A percentile compares a stretch with the other conserved stretches of the same genome.
phyloP scores from a whole-genome alignment of 2,888 invertebrate genomes.

The Cephus pulcher region DNA sequence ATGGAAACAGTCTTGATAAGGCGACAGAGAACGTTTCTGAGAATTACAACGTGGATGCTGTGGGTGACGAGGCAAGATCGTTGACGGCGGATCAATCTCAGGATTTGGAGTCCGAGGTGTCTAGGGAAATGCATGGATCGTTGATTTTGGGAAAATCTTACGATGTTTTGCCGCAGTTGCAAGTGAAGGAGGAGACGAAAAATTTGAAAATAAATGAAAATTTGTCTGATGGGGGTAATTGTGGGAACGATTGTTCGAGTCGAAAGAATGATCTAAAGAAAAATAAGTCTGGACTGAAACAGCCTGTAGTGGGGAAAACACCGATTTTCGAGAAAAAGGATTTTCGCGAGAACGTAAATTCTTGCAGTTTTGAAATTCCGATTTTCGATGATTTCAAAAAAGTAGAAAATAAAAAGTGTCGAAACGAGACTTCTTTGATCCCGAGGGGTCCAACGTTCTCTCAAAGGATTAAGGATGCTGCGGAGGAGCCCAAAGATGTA shows the following conservation, averaged over 20 bases:
- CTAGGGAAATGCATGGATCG: not conserved
- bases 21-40: not conserved
- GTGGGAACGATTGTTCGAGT: not conserved
- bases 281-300: not conserved
- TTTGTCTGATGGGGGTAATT: not conserved
- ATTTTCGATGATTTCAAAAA: slow-evolving; percentile 19
- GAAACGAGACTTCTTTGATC: not conserved
- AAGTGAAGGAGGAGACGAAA: not conserved
- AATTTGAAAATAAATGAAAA: not conserved
- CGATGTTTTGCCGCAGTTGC: not conserved
- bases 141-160: not conserved
- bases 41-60: not conserved
- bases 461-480: not conserved
- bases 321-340: slow-evolving; percentile 20
- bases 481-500: slow-evolving; percentile 6
- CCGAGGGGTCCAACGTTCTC: not conserved
- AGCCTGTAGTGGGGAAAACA: not conserved
- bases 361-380: slow-evolving; percentile 43
- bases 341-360: slow-evolving; percentile 36
- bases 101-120: not conserved
- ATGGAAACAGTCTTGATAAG: not conserved
- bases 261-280: not conserved
- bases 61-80: not conserved
- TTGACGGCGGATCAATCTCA: not conserved
- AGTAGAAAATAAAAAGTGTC: slow-evolving; percentile 16